phyloP scores from a whole-genome alignment of 2,888 invertebrate species.

The Agrenia bidenticulata region DNA sequence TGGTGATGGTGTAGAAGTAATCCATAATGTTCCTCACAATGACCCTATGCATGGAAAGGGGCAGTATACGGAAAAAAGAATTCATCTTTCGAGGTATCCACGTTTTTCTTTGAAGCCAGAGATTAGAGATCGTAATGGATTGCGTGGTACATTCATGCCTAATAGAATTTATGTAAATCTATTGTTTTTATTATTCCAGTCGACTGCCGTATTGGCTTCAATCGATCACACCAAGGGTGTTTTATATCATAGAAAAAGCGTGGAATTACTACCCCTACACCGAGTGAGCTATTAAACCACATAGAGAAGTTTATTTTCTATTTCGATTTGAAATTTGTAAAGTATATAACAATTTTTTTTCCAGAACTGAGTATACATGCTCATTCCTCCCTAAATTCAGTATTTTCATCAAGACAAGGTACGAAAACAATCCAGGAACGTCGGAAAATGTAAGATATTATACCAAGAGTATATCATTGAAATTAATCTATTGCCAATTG shows the following conservation, averaged over 20 bases:
- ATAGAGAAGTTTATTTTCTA: too few relatives aligned
- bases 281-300: constrained; percentile 61
- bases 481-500: background rate
- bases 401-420: constrained; percentile 82
- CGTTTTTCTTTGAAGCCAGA: too few relatives aligned
- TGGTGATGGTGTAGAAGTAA: constrained; percentile 88
- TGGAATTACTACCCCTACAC: constrained; percentile 89
- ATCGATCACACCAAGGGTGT: constrained; percentile 81
- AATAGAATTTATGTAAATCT: background rate
- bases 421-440: constrained; percentile 84
- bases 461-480: background rate
- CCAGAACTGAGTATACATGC: constrained; percentile 57
- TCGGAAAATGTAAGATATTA: constrained; percentile 77
- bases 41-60: constrained; percentile 79
- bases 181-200: constrained; percentile 61
- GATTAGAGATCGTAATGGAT: too few relatives aligned
- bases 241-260: constrained; percentile 89
- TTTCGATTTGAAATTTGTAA: too few relatives aligned
- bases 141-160: too few relatives aligned
- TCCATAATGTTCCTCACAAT: constrained; percentile 76
- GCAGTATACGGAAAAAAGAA: constrained; percentile 85
- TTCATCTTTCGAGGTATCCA: constrained; percentile 84
- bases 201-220: constrained; percentile 88
- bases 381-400: constrained; percentile 84
- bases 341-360: too few relatives aligned